phyloP scores from a whole-genome alignment of 2,888 invertebrate genomes.

The Portevinia maculata region DNA sequence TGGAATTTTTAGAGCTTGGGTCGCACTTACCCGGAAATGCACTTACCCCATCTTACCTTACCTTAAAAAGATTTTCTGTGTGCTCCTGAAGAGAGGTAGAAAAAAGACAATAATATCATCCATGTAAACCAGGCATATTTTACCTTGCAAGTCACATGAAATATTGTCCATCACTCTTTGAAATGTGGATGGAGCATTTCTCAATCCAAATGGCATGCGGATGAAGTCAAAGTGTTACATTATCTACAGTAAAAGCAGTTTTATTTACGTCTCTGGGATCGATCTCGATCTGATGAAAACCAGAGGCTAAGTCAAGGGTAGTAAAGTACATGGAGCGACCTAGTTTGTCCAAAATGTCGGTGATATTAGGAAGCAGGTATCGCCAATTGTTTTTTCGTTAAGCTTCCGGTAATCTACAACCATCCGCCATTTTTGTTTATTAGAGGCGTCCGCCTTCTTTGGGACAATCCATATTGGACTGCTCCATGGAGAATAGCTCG shows the following conservation, averaged over 20 bases:
- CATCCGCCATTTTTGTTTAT: no score
- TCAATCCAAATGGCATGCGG: slow-evolving; percentile 5
- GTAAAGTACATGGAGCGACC: background rate
- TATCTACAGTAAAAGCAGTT: slow-evolving; percentile 14
- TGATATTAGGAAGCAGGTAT: slow-evolving; percentile 1
- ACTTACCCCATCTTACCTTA: no score
- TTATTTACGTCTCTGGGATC: slow-evolving; percentile 5
- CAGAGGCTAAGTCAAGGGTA: slow-evolving; percentile 2
- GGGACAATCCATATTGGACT: no score
- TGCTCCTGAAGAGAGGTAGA: background rate
- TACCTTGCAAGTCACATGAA: no score
- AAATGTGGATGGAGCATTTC: no score
- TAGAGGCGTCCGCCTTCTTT: no score
- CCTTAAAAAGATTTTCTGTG: slow-evolving; percentile 4
- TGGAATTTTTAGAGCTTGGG: no score
- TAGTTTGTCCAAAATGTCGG: slow-evolving; percentile 1
- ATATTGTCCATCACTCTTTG: no score
- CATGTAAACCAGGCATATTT: no score
- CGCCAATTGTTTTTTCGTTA: slow-evolving; percentile 3
- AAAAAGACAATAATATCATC: slow-evolving; percentile 3
- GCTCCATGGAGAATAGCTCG: no score
- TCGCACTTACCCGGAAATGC: no score
- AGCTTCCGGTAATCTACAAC: no score
- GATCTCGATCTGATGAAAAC: slow-evolving; percentile 1
- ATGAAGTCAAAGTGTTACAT: slow-evolving; percentile 6